Evolutionary conservation across 2,113 vertebrate genomes (phyloP).

Genomic region (Xenopus tropicalis): DNA sequence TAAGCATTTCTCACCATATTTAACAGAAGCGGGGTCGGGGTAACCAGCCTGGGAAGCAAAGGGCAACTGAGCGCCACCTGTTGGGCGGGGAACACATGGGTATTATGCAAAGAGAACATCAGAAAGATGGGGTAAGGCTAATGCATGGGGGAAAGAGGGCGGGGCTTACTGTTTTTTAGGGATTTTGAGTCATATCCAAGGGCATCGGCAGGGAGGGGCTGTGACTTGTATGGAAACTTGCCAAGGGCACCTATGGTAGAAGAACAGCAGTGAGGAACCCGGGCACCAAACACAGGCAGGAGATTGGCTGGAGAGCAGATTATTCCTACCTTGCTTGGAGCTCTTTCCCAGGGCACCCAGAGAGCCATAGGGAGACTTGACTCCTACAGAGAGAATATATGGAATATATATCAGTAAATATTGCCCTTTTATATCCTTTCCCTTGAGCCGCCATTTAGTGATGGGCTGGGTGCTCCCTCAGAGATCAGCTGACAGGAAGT

Average conservation of each 20-base stretch:
- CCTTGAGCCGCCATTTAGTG: too few species aligned
- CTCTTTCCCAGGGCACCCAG: conserved; percentile 5
- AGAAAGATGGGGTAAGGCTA: background rate
- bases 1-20: conserved; percentile 11
- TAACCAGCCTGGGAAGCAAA: conserved; percentile 10
- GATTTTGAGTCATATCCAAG: conserved; percentile 28
- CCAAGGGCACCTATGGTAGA: conserved; percentile 1
- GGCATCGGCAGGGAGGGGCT: background rate
- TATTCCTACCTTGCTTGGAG: conserved; percentile 5
- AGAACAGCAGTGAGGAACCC: background rate
- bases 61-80: conserved; percentile 2
- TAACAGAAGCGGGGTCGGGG: background rate
- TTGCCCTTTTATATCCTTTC: too few species aligned
- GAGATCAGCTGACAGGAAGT: too few species aligned
- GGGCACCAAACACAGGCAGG: background rate
- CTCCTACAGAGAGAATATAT: background rate
- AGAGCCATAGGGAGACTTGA: conserved; percentile 3
- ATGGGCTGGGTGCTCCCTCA: too few species aligned
- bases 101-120: background rate
- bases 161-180: background rate
- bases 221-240: conserved; percentile 16
- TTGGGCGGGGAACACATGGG: background rate
- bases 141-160: too few species aligned
- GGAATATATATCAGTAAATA: too few species aligned
- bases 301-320: background rate